Evolutionary conservation across 2,113 vertebrate genomes (phyloP), one percentile per base, ranked within the genome.

Genomic region (Cinclus cinclus): DNA sequence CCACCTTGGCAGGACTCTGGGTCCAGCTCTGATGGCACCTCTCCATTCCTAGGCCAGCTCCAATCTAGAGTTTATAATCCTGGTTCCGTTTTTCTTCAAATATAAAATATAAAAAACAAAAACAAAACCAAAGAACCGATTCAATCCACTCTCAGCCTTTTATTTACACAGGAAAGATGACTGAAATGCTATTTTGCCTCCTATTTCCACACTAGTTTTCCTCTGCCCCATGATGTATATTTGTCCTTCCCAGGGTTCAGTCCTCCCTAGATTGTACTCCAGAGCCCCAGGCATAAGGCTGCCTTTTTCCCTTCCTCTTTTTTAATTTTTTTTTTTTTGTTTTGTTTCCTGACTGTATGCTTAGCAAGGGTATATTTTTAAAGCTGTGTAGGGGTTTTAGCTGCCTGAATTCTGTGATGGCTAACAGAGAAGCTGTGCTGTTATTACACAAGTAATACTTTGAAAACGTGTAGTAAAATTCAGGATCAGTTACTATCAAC

Each of bases 231-330:
- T 60, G 37, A 19, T 56, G 41, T 62, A 7, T 64, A 35, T 86
- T 91, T 90, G 78, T 85, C 88, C 79, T 93, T 83, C 82, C 37
- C 37, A 17, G 39, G 39, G 69, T 56, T 47, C 30, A 31, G 44
- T 37, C 64, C 68, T 88, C 35, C 93, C 37, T 63, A 41, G 55
- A 64, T 59, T 62, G 25, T 22, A 52, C 56, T 83, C 47, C 31
- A 37, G 60, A 64, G 41, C 30, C 42, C 12, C 0, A 0, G 33
- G 33, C 59, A 83, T 6, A 73, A 1, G 10, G 41, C 62, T 69
- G 44, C 52, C 18, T 83, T 87, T 63, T 67, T 19, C 28, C 35
- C 70, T 95, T 97, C 95, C 92, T 89, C 71, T 93, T 94, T 95
- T 69, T 76, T 82, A 16, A 23, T n/a, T 42, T 44, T 4, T 5